Evolutionary conservation across 2,888 invertebrate genomes (phyloP).

Genomic region (Anoplius nigerrimus): DNA sequence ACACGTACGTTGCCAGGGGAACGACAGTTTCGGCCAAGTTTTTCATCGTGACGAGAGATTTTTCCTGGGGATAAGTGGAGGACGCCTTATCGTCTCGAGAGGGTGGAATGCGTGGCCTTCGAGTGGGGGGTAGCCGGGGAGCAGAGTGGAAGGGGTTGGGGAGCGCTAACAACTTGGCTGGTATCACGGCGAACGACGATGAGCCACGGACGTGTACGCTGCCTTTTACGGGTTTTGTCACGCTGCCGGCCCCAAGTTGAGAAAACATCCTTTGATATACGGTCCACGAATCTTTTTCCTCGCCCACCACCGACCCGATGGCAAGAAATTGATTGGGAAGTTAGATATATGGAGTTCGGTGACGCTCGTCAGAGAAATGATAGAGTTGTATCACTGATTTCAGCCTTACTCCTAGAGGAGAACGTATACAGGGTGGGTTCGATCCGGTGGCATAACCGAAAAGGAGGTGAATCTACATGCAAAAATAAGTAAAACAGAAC

Average conservation of each 20-base stretch:
- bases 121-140: not conserved
- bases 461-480: too few relatives aligned
- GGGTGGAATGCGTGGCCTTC: constrained; percentile 10
- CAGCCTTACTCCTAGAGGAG: too few relatives aligned
- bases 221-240: not conserved
- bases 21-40: constrained; percentile 54
- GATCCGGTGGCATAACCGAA: too few relatives aligned
- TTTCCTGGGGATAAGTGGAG: constrained; percentile 49
- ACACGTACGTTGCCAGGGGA: constrained; percentile 51
- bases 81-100: constrained; percentile 40
- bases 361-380: too few relatives aligned
- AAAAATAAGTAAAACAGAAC: too few relatives aligned
- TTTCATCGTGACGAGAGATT: constrained; percentile 46
- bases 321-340: too few relatives aligned
- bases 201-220: not conserved
- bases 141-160: not conserved
- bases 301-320: too few relatives aligned
- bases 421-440: too few relatives aligned
- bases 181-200: constrained; percentile 36
- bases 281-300: too few relatives aligned
- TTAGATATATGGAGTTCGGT: too few relatives aligned
- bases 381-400: too few relatives aligned
- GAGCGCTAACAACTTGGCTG: constrained; percentile 49
- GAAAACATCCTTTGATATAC: too few relatives aligned
- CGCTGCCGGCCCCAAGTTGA: not conserved